Conservation (phyloP, 2,888 invertebrate genomes). For the Xanthia togata region DNA sequence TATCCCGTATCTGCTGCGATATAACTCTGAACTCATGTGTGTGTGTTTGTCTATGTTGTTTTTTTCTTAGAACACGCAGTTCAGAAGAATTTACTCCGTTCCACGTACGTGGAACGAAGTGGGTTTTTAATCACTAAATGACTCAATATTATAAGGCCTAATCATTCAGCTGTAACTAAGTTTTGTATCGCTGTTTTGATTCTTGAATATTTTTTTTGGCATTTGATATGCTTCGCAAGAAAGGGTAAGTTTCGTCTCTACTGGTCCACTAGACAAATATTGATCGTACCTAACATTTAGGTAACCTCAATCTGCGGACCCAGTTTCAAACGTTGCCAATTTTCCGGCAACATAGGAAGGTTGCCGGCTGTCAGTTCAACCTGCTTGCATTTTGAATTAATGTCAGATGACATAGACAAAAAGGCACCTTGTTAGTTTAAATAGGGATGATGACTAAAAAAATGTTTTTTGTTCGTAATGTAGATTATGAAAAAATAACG, state of each 20-base stretch:
- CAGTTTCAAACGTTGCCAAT: conserved; percentile 37
- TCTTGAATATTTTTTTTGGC: too few relatives aligned
- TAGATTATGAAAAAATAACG: too few relatives aligned
- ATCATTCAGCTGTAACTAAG: conserved; percentile 11
- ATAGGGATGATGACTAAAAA: too few relatives aligned
- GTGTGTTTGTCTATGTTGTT: background rate
- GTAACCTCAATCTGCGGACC: conserved; percentile 35
- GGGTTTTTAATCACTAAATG: conserved; percentile 22
- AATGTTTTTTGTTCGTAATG: too few relatives aligned
- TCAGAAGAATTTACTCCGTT: conserved; percentile 35
- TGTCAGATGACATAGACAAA: conserved; percentile 13
- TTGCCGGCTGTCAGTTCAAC: background rate
- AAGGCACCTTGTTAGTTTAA: background rate
- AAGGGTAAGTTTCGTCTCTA: background rate
- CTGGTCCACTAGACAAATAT: background rate
- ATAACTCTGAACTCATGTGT: too few relatives aligned
- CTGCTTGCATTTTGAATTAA: conserved; percentile 1
- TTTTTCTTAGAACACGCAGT: conserved; percentile 39
- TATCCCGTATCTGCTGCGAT: conserved; percentile 27
- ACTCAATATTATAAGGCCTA: conserved; percentile 7
- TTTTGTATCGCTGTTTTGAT: background rate
- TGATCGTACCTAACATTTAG: conserved; percentile 15
- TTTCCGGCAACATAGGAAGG: conserved; percentile 17
- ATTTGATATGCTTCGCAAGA: background rate
- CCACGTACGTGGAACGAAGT: conserved; percentile 18